Percentiles rank a stretch among this genome's conserved stretches.
Evolutionary conservation across 2,113 vertebrate genomes (phyloP).

Genomic region (Tetraodon nigroviridis): DNA sequence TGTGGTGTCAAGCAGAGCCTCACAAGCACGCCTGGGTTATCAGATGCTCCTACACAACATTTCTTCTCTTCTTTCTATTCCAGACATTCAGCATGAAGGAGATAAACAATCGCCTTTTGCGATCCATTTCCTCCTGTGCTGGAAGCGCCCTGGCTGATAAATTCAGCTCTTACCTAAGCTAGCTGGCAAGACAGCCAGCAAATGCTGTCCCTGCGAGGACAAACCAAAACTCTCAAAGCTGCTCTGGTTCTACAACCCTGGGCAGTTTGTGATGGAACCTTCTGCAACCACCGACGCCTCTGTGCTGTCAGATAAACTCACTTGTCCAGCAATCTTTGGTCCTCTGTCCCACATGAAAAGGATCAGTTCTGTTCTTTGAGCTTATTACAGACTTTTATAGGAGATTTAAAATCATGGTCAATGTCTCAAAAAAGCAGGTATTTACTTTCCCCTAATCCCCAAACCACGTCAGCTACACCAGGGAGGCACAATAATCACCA

Average conservation of each 20-base stretch:
- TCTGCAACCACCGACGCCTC: slow-evolving; percentile 2
- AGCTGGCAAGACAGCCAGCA: slow-evolving; percentile 58
- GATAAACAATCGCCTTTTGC: slow-evolving; percentile 47
- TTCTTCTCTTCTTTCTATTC: slow-evolving; percentile 38
- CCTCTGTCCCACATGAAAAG: slow-evolving; percentile 20
- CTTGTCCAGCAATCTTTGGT: no score
- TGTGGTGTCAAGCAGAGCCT: background rate
- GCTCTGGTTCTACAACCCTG: slow-evolving; percentile 47
- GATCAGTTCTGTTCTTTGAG: no score
- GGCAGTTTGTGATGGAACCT: slow-evolving; percentile 39
- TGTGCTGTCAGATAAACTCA: no score
- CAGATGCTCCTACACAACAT: slow-evolving; percentile 33
- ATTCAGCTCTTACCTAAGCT: slow-evolving; percentile 57
- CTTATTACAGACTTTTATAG: no score
- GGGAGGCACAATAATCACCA: no score
- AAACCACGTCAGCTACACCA: no score
- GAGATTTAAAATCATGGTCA: no score
- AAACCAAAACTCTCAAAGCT: slow-evolving; percentile 59
- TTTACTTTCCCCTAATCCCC: no score
- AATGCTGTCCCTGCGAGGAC: slow-evolving; percentile 45
- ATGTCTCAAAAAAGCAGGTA: no score
- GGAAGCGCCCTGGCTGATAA: slow-evolving; percentile 53
- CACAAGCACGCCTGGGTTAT: slow-evolving; percentile 21
- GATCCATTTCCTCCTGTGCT: slow-evolving; percentile 58
- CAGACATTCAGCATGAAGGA: slow-evolving; percentile 30